Base-by-base conservation (phyloP, 2,888 invertebrate species). In the Spicauda simplicius region DNA sequence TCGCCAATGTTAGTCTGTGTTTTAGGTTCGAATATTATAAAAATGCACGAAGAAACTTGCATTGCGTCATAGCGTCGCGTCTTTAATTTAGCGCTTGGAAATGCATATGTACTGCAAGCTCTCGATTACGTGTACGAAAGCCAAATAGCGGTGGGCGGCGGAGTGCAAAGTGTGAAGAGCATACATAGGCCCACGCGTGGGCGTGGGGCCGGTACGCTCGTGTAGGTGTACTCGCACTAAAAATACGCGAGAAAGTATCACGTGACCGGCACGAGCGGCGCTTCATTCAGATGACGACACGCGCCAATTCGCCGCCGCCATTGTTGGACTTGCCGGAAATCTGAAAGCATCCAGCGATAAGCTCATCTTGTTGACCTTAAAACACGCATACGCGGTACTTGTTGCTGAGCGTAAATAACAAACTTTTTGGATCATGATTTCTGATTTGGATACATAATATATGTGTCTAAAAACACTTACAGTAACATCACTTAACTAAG, bases 241-340 rank as follows among this genome's bases (percentile, higher is more conserved):
- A 71, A 69, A 71, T 69, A 71, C 53, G 53, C 54, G 69, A 67
- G 64, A 71, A 64, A 71, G 60, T 60, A 59, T 64, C 61, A 64
- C 71, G 58, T 64, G 65, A 63, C 64, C 25, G 52, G 12, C 52
- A 48, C 41, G 41, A 25, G 25, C 25, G 41, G 19, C 53, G 54
- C n/a, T 33, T 25, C 33, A 25, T 50, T 60, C 25, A 10, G 52
- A 60, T 60, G 60, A 60, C 60, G 60, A 14, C 60, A 60, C 18
- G 57, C 37, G 52, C 59, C 59, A 25, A n/a, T 57, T 11, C 18
- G 57, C 6, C 20, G 54, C 1, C 33, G 25, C 52, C 30, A 50
- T 20, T 50, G 60, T 33, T 3, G 41, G 20, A 30, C 16, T 48
- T 50, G 59, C 30, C 50, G 59, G 59, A 30, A 59, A 16, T 18